Evolutionary conservation across 2,113 vertebrate species (phyloP), one percentile per base, ranked within the genome.

Genomic region (Myrmecophaga tridactyla): DNA sequence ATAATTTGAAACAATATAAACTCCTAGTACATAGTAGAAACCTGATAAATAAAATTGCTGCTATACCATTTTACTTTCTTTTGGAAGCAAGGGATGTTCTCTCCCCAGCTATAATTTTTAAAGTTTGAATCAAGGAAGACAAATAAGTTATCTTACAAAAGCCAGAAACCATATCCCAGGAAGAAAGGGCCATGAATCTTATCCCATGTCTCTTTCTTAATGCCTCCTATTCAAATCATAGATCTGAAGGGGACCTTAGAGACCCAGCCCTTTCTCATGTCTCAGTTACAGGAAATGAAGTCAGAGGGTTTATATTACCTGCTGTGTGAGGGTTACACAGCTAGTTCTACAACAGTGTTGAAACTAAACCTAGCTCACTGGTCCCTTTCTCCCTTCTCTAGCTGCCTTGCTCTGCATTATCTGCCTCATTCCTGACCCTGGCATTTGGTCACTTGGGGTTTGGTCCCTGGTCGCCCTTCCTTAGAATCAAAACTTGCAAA

Each of bases 281-380:
- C 70, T 88, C 20, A 18, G 7, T 36, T 25, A 41, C 3, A 39
- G 62, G 56, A 63, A 78, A 6, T 12, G 34, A 77, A 39, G n/a
- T 48, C 78, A 41, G 12, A 10, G 41, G 56, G 36, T 43, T 18
- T 27, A 17, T 0, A 23, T 20, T 9, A 17, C 75, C 25, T 0
- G 8, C 9, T 6, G n/a, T n/a, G n/a, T n/a, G 1, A 27, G 65
- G 39, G 65, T 67, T 23, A 0, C 6, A 1, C 1, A 20, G 14
- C 2, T 8, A 34, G 34, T 1, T 31, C n/a, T 12, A 3, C 0
- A 0, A 39, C 43, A 12, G 4, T 3, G 2, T 18, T 39, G 29
- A 39, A 14, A 69, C 31, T 86, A 1, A 73, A 12, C 15, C 20
- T 17, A 7, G 7, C 3, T 25, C 12, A 4, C 0, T 1, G 15